A percentile compares a stretch with the other conserved stretches of the same genome.
Evolutionary conservation across 2,797 vertebrate species (phyloP).

Genomic region (Mus spretus): DNA sequence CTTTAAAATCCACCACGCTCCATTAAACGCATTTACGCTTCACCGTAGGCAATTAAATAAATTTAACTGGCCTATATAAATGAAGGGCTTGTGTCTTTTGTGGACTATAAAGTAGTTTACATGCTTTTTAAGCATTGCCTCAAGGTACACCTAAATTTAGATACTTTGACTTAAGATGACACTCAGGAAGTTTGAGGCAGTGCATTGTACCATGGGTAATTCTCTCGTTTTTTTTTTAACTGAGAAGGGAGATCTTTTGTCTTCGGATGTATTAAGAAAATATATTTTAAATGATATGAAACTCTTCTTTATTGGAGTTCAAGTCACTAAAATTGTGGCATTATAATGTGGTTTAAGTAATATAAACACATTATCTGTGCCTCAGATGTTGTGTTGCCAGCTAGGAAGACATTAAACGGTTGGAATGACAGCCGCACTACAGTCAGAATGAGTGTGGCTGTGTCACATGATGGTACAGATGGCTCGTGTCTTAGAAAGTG

Average conservation of each 20-base stretch:
- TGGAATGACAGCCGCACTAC: neutral
- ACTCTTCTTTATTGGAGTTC: constrained; percentile 16
- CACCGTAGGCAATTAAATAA: constrained; percentile 85
- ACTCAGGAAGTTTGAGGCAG: constrained; percentile 78
- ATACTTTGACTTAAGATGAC: constrained; percentile 74
- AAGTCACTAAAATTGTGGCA: neutral
- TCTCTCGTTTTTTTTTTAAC: constrained; percentile 54
- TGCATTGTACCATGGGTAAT: constrained; percentile 76
- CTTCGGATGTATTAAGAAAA: constrained; percentile 57
- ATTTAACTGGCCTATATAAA: constrained; percentile 73
- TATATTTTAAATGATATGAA: constrained; percentile 31
- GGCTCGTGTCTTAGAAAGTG: constrained; percentile 32
- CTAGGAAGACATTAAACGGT: neutral
- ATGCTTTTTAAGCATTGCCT: constrained; percentile 76
- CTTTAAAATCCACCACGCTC: constrained; percentile 79
- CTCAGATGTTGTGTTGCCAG: constrained; percentile 33
- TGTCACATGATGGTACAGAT: neutral
- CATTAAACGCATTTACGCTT: constrained; percentile 83
- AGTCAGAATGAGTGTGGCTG: neutral
- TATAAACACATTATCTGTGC: constrained; percentile 23
- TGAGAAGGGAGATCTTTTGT: constrained; percentile 70
- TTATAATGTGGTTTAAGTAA: constrained; percentile 25
- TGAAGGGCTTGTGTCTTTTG: constrained; percentile 72
- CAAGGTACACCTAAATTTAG: constrained; percentile 81
- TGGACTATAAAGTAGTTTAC: constrained; percentile 67